Percentiles rank a stretch among this genome's conserved stretches.
Conservation (phyloP, 2,797 vertebrate species). For the Siniperca scherzeri region DNA sequence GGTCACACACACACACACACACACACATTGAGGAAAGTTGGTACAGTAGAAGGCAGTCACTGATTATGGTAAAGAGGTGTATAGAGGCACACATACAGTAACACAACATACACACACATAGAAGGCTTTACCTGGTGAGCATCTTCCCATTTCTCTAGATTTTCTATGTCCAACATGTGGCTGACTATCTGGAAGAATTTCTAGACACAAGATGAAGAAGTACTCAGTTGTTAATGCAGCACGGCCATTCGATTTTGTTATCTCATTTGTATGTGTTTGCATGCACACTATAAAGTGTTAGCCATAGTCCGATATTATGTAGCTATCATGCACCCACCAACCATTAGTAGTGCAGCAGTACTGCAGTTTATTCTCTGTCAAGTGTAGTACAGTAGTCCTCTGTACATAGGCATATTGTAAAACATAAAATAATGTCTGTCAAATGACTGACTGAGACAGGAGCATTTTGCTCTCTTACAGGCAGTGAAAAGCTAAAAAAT, state of each 20-base stretch:
- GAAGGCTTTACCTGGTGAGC: conserved; percentile 91
- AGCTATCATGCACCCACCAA: conserved; percentile 1
- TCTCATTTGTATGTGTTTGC: background rate
- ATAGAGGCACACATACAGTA: background rate
- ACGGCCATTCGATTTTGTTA: background rate
- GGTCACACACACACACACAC: conserved; percentile 25
- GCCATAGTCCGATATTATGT: background rate
- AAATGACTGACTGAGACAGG: conserved; percentile 28
- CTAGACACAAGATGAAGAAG: conserved; percentile 76
- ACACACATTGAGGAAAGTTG: conserved; percentile 13
- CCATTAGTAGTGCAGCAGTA: background rate
- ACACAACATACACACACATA: background rate
- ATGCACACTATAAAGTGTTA: background rate
- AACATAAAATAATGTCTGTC: conserved; percentile 42
- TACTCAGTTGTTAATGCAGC: conserved; percentile 9
- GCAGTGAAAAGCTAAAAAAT: conserved; percentile 31
- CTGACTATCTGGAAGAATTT: conserved; percentile 99
- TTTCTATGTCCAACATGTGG: conserved; percentile 97
- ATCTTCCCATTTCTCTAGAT: conserved; percentile 96
- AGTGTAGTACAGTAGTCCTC: conserved; percentile 6
- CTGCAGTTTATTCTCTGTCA: conserved; percentile 5
- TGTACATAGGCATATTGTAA: conserved; percentile 17
- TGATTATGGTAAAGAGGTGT: background rate
- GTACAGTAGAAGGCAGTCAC: background rate
- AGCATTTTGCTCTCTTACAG: conserved; percentile 37